Base-by-base conservation (phyloP, 2,888 invertebrate genomes). In the Dendrolimus pini region DNA sequence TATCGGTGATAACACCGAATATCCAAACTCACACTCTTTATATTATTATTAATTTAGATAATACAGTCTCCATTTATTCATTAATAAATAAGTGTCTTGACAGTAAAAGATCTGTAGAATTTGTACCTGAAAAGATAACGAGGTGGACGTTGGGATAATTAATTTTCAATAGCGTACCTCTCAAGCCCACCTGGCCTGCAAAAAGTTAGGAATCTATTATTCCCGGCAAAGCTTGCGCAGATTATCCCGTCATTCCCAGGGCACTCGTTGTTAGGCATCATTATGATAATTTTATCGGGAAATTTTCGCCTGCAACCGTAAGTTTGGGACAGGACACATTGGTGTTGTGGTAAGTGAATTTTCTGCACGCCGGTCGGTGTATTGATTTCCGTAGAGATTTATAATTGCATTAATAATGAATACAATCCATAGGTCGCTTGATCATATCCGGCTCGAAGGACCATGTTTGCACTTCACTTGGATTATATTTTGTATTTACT, bases 261-360 rank as follows among this genome's bases (percentile, higher is more conserved):
- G 71, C 66, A 69, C 74, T 73, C 70, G 69, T 70, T 67, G 69
- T 66, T 69, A 63, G 73, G 65, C 65, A 71, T 77, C 83, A 83
- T 86, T 86, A 87, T 86, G 84, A 71, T 83, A 87, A 87, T 87
- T 84, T 85, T 85, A 85, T 85, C 75, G 84, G 70, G 69, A 77
- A 81, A 79, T 76, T 81, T 84, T 84, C 78, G 74, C 82, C 70
- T 75, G 77, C 77, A 76, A 67, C 67, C 76, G 71, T 76, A 67
- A 73, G 66, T 66, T 69, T 60, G 56, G 47, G 53, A 42, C n/a
- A 58, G 13, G 68, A 81, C 78, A 80, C 66, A 83, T 65, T 54
- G 71, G 9, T 53, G 18, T 12, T 9, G 53, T 13, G 59, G 18
- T 53, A 56, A 54, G 55, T 13, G 56, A 63, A 60, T 56, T 59